Evolutionary conservation across 35 echinoderm and acorn worm species (phyloP), one percentile per base, ranked within the genome.

Genomic region (Lytechinus pictus): DNA sequence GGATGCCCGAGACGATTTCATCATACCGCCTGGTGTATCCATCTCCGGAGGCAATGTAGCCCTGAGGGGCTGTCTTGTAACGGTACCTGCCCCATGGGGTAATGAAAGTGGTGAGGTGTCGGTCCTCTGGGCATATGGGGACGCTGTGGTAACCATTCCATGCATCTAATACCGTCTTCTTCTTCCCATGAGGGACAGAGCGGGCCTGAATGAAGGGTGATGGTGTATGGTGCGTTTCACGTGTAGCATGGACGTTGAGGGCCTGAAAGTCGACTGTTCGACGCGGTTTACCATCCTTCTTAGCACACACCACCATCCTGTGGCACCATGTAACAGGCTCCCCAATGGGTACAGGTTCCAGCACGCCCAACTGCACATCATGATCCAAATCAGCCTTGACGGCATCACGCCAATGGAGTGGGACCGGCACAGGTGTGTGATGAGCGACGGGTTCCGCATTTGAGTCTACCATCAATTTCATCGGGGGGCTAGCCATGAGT

Each of bases 311-410:
- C 5, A 71, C 14, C 61, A 71, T 71, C 14, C 61, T 10, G 24
- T 71, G 61, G 11, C 14, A 71, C 61, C 61, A 71, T 9, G 56
- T 58, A 2, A 58, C 4, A 66, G 60, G 60, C 14, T 14, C 60
- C 11, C 60, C 60, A 19, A 66, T 19, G 19, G 11, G 60, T 10
- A 66, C 60, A 16, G 60, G 60, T 66, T 66, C 60, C 6, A 97
- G 60, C 29, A 97, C 96, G 55, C 94, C 72, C 54, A 95, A 86
- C 53, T 91, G 55, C 8, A 97, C 53, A 89, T 97, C 96, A 55
- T 95, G 94, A 51, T 97, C 94, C 13, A 97, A 94, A 58, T 94
- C 96, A 24, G 96, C 96, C 86, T 97, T 97, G 6, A 97, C 96
- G 27, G 95, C 60, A 54, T 97, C 96, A 61, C 94, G 96, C 94